Conservation (phyloP, 1,140 invertebrate genomes). For the Euschistus heros region DNA sequence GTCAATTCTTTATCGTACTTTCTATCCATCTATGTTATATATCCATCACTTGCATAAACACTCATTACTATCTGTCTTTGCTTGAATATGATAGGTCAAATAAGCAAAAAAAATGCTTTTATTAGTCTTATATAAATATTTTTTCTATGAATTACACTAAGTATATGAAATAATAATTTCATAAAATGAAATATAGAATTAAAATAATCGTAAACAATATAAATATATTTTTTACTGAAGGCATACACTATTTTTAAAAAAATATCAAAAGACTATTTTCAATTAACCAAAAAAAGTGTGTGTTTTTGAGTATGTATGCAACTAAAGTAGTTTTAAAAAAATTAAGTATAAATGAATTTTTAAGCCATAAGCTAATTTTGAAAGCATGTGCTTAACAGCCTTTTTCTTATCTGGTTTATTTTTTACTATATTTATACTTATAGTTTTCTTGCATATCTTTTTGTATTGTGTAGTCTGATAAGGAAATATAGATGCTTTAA, state of each 20-base stretch:
- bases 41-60: too few species aligned
- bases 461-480: too few species aligned
- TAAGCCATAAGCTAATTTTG: too few species aligned
- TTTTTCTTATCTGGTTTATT: too few species aligned
- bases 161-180: neutral
- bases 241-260: conserved; percentile 6
- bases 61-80: too few species aligned
- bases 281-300: neutral
- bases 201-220: neutral
- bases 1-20: neutral
- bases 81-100: too few species aligned
- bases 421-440: too few species aligned
- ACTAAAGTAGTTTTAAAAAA: too few species aligned
- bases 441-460: too few species aligned
- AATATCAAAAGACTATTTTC: neutral
- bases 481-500: too few species aligned
- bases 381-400: too few species aligned
- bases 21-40: neutral
- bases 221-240: conserved; percentile 4
- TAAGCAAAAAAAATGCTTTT: neutral
- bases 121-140: neutral
- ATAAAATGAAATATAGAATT: neutral
- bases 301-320: conserved; percentile 11
- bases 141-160: neutral
- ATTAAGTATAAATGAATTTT: too few species aligned